A percentile compares a stretch with the other conserved stretches of the same genome.
Evolutionary conservation across 2,888 invertebrate genomes (phyloP).

Genomic region (Andrena bicolor): DNA sequence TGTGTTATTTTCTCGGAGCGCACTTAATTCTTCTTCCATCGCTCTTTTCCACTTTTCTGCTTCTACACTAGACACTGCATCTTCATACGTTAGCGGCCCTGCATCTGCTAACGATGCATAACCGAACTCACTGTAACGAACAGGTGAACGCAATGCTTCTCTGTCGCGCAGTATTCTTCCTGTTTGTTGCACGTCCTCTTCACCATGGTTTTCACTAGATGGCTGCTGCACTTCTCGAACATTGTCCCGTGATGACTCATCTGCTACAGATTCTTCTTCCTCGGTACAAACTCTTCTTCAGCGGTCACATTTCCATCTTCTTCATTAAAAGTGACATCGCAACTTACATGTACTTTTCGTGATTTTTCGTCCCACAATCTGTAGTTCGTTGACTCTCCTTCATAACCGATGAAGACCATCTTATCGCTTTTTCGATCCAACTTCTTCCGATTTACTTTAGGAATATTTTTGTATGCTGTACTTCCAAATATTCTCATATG

Average conservation of each 20-base stretch:
- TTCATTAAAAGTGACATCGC: not conserved
- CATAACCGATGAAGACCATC: slow-evolving; percentile 1
- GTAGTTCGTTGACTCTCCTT: not conserved
- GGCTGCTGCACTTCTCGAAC: too few relatives aligned
- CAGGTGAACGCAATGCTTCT: not conserved
- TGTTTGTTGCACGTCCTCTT: not conserved
- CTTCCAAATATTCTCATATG: not conserved
- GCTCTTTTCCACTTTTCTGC: not conserved
- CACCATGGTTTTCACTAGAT: too few relatives aligned
- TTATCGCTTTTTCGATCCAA: not conserved
- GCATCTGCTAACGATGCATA: slow-evolving; percentile 3
- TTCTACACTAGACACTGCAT: slow-evolving; percentile 3
- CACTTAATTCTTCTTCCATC: not conserved
- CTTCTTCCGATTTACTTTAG: not conserved
- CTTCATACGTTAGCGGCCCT: not conserved
- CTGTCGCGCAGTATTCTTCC: not conserved
- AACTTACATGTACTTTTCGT: not conserved
- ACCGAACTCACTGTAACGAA: not conserved
- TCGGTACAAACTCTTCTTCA: too few relatives aligned
- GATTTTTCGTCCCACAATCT: not conserved
- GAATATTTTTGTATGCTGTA: not conserved
- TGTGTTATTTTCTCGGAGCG: not conserved
- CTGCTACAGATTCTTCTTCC: too few relatives aligned
- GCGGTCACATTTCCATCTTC: not conserved
- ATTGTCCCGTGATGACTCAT: too few relatives aligned